Evolutionary conservation across 1,140 invertebrate genomes (phyloP).

Genomic region (Hormaphis cornu): DNA sequence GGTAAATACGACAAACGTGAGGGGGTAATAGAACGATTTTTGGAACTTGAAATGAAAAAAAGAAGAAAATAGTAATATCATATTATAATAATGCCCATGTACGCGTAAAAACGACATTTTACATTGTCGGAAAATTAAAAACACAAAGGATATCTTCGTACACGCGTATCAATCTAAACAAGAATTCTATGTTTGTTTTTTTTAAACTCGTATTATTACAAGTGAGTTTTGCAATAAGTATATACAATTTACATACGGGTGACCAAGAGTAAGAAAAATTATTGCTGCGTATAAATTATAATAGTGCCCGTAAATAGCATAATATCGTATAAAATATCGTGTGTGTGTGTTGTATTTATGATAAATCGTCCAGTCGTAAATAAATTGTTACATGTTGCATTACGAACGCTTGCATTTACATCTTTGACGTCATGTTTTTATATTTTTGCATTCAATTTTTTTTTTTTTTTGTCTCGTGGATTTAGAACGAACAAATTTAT

Average conservation of each 20-base stretch:
- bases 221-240: too few species aligned
- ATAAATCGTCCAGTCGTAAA: conserved; percentile 15
- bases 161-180: too few species aligned
- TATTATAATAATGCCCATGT: not conserved
- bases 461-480: too few species aligned
- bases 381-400: not conserved
- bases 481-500: not conserved
- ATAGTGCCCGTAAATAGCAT: too few species aligned
- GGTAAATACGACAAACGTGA: not conserved
- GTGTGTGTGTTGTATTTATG: not conserved
- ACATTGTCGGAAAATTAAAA: not conserved
- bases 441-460: too few species aligned
- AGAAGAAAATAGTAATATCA: not conserved
- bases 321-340: conserved; percentile 11
- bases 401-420: not conserved
- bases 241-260: too few species aligned
- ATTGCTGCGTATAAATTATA: too few species aligned
- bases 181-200: too few species aligned
- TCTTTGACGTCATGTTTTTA: conserved; percentile 2
- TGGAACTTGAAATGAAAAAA: not conserved
- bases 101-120: not conserved
- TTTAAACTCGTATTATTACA: too few species aligned
- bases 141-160: not conserved
- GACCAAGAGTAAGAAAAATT: too few species aligned
- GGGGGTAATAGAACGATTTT: conserved; percentile 11